Base-by-base conservation (phyloP, 2,113 vertebrate species). In the Myotis lucifugus region DNA sequence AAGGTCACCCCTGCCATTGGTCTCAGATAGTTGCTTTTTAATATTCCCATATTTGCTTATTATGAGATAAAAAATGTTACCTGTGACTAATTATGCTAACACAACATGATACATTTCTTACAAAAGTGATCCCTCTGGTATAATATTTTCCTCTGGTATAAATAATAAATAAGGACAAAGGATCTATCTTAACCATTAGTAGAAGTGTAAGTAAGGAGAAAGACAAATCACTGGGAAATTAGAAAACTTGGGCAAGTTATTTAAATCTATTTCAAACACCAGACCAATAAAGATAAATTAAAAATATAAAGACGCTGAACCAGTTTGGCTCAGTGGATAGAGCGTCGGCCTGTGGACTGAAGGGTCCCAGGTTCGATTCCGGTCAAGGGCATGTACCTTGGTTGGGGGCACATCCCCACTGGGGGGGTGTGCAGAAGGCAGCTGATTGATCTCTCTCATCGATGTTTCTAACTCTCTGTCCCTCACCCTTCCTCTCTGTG, bases 41-140 rank as follows among this genome's bases (percentile, higher is more conserved):
- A 59, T 77, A 64, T 87, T 78, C 76, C 70, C 42, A 52, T 61
- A 34, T 91, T 96, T 72, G 18, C 37, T 88, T 90, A 78, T 37
- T 78, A 34, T 7, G 40, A 85, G 64, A 34, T 79, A 11, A 84
- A 29, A 72, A 88, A 46, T 29, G 48, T 40, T 66, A 73, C n/a
- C 40, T 40, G 46, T 23, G 29, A 46, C 23, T 85, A 52, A 93
- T n/a, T 52, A 81, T 37, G 52, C 21, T 40, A 93, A 66, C 21
- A 37, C 32, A 25, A 73, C 34, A 25, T 42, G 34, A 50, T 18
- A 50, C 27, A 50, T 50, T 83, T 67, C 14, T 83, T 90, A 6
- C 2, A 37, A 52, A 88, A 83, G 40, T 83, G 29, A 15, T 3
- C 3, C 59, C 18, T 50, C n/a, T n/a, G n/a, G n/a, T n/a, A n/a